Evolutionary conservation across 1,140 invertebrate genomes (phyloP).

Genomic region (Atopsyche davidsoni): DNA sequence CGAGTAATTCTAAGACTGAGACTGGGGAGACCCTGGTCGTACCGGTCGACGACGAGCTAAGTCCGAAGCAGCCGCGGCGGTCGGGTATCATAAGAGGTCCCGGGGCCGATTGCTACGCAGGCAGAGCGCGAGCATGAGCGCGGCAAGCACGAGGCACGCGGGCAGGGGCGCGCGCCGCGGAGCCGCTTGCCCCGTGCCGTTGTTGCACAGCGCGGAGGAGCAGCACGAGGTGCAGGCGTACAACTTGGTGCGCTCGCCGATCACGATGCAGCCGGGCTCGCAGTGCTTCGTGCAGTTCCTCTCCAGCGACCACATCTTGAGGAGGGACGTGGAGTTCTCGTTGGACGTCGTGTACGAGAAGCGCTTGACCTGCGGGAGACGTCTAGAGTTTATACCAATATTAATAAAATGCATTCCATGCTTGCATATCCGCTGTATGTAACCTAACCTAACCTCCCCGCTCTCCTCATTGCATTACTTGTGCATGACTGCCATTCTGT

Average conservation of each 20-base stretch:
- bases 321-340: conserved; percentile 67
- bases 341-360: conserved; percentile 77
- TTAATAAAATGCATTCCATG: no score
- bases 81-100: conserved; percentile 8
- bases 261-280: conserved; percentile 78
- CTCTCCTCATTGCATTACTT: no score
- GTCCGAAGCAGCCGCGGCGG: not conserved
- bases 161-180: no score
- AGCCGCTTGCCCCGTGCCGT: conserved; percentile 51
- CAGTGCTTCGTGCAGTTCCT: conserved; percentile 75
- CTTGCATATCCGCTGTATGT: no score
- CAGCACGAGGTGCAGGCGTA: conserved; percentile 80
- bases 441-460: no score
- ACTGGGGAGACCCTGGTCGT: no score
- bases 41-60: no score
- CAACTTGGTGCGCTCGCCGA: conserved; percentile 77
- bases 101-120: not conserved
- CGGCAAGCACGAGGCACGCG: not conserved
- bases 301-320: conserved; percentile 75
- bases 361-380: conserved; percentile 66
- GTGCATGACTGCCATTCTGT: no score
- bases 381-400: no score
- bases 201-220: conserved; percentile 69
- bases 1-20: not conserved
- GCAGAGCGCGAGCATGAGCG: not conserved